Conservation (phyloP, 2,888 invertebrate genomes). For the Amiota communis region DNA sequence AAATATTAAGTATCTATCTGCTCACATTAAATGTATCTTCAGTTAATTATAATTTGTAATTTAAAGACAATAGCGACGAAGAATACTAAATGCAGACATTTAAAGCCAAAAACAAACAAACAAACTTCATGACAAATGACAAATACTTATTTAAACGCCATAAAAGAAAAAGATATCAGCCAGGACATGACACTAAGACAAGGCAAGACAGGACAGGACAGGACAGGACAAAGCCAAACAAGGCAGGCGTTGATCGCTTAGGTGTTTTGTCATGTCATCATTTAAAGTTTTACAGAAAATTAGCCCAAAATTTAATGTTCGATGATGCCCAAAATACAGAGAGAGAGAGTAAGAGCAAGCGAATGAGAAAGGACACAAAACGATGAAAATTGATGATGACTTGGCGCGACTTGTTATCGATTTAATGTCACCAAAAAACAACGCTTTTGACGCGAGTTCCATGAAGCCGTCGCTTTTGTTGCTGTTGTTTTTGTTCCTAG, state of each 20-base stretch:
- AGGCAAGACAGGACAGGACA: neutral
- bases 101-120: conserved; percentile 25
- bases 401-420: conserved; percentile 9
- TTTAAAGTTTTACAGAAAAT: conserved; percentile 19
- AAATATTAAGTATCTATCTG: neutral
- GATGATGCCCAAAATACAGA: neutral
- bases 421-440: conserved; percentile 15
- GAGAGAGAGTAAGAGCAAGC: neutral
- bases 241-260: too few relatives aligned
- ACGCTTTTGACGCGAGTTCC: neutral
- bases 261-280: neutral
- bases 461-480: neutral
- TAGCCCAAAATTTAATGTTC: conserved; percentile 21
- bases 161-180: conserved; percentile 8
- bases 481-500: neutral
- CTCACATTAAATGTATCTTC: neutral
- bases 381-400: conserved; percentile 25
- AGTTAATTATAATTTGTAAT: conserved; percentile 4
- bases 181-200: neutral
- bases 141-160: conserved; percentile 32
- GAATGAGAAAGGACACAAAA: neutral
- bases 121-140: conserved; percentile 42
- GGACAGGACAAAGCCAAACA: neutral
- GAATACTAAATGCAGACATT: conserved; percentile 1
- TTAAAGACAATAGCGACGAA: neutral